Base-by-base conservation (phyloP, 2,797 vertebrate species). In the Lutjanus argentimaculatus region DNA sequence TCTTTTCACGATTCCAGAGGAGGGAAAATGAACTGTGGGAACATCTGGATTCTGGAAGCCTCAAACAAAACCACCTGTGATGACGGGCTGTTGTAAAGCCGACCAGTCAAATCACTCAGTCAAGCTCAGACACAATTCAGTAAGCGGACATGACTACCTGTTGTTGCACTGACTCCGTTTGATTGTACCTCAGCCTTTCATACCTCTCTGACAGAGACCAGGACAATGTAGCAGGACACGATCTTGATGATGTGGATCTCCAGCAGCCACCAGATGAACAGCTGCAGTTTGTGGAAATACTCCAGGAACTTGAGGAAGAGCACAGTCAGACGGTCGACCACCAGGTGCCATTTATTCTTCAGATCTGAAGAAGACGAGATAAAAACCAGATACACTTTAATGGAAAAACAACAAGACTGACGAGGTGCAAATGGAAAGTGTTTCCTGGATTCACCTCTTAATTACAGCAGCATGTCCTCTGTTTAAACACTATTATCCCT, bases 231-330 rank as follows among this genome's bases (percentile, higher is more conserved):
- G 4, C 97, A 97, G 1, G 98, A 96, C 42, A 99, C 96, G 0
- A 99, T 97, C 93, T 99, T 99, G 95, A 99, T 97, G 92, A 99
- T 97, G 88, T 99, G 98, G 82, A 99, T 94, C 91, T 99, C 99
- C 93, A 99, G 93, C 62, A 99, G 92, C 98, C 99, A 99, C 99
- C 99, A 99, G 86, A 97, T 93, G 78, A 99, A 98, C 73, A 99
- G 96, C 93, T 99, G 98, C 89, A 99, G 94, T 84, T 98, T 99
- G 93, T 99, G 97, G 90, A 99, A 99, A 84, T 97, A 98, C 91
- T 99, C 98, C 93, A 99, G 94, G 91, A 99, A 99, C 91, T 97
- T 98, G 85, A 99, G 92, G 92, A 99, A 97, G 58, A 99, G 96
- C 79, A 99, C 98, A 0, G 97, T 98, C 72, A 99, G 97, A 4